Percentiles rank a stretch among this genome's conserved stretches.
Conservation (phyloP, 2,113 vertebrate species). For the Calyptommatus sinebrachiatus region DNA sequence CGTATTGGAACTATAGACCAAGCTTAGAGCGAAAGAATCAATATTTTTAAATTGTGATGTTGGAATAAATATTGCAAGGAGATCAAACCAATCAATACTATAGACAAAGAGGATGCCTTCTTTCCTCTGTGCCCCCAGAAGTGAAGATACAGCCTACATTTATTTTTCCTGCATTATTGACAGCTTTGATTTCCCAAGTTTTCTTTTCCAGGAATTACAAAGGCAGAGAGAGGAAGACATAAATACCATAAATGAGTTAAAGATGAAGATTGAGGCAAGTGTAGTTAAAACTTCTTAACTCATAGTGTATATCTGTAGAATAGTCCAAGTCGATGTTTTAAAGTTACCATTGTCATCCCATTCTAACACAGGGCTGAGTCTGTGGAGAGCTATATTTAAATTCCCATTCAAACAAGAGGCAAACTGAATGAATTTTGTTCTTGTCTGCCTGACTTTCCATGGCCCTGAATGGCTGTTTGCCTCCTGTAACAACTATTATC, state of each 20-base stretch:
- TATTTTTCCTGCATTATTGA: background rate
- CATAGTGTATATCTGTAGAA: background rate
- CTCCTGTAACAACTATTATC: no score
- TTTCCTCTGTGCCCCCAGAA: no score
- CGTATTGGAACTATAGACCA: no score
- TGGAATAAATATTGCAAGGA: background rate
- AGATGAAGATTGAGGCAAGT: slow-evolving; percentile 49
- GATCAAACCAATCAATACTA: no score
- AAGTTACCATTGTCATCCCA: background rate
- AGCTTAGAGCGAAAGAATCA: background rate
- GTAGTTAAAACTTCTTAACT: background rate
- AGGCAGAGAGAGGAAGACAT: slow-evolving; percentile 46
- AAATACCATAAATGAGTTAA: slow-evolving; percentile 40
- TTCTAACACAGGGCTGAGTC: background rate
- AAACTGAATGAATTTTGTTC: no score
- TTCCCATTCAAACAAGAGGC: no score
- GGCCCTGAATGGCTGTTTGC: no score
- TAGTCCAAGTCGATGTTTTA: no score
- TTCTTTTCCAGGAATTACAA: slow-evolving; percentile 49
- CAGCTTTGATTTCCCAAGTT: background rate
- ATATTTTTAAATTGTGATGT: no score
- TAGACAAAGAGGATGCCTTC: no score
- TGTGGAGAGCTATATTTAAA: background rate
- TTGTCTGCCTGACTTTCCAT: no score
- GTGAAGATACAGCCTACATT: background rate